phyloP scores from a whole-genome alignment of 2,113 vertebrate species.

The Oryzias celebensis region DNA sequence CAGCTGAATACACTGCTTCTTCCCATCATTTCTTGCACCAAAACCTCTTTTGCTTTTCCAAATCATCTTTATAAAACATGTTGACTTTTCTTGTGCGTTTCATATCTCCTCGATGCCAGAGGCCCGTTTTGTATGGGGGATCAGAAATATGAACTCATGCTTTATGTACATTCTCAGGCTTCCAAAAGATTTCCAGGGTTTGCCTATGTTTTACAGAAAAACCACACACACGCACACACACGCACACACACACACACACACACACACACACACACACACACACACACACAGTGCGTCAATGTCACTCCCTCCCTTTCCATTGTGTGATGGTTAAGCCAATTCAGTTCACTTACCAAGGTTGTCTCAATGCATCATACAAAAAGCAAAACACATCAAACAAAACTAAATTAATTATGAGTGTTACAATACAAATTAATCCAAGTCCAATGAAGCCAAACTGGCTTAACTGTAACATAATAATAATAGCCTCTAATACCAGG shows the following conservation, averaged over 20 bases:
- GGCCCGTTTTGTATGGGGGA: slow-evolving; percentile 28
- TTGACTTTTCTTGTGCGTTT: slow-evolving; percentile 62
- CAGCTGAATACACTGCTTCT: neutral
- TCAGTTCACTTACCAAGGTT: too few species aligned
- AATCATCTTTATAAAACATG: slow-evolving; percentile 73
- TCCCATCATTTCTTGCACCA: slow-evolving; percentile 20
- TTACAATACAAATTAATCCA: too few species aligned
- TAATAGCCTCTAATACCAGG: too few species aligned
- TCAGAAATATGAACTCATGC: slow-evolving; percentile 19
- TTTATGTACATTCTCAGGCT: slow-evolving; percentile 21
- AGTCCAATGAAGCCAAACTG: too few species aligned
- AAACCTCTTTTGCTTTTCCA: slow-evolving; percentile 34
- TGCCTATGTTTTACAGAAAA: slow-evolving; percentile 3
- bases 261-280: neutral
- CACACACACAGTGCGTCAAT: too few species aligned
- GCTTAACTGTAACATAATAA: too few species aligned
- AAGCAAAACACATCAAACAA: too few species aligned
- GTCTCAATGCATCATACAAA: too few species aligned
- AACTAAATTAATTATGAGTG: too few species aligned
- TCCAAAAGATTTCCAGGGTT: neutral
- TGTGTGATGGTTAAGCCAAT: too few species aligned
- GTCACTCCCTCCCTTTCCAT: too few species aligned
- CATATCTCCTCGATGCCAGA: slow-evolving; percentile 39
- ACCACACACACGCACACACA: neutral
- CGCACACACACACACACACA: slow-evolving; percentile 1